phyloP scores from a whole-genome alignment of 2,888 invertebrate species.

The Carcina quercana region DNA sequence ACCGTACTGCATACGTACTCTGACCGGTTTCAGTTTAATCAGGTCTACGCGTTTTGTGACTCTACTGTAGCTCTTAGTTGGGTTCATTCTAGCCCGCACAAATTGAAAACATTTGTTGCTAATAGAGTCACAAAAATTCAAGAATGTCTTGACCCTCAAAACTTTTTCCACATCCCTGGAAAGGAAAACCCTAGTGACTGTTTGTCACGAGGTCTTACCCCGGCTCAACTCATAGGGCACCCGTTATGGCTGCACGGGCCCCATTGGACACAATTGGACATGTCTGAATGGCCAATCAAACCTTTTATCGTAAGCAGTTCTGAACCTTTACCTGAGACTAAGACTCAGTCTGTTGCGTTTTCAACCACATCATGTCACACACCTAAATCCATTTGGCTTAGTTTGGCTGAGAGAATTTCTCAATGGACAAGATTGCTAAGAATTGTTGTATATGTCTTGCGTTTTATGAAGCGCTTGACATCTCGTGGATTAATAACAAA shows the following conservation, averaged over 20 bases:
- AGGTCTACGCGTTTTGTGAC: slow-evolving; percentile 13
- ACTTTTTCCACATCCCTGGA: slow-evolving; percentile 4
- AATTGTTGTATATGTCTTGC: slow-evolving; percentile 1
- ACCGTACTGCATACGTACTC: not conserved
- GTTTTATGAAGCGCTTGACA: not conserved
- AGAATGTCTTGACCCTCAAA: slow-evolving; percentile 2
- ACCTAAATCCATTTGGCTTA: not conserved
- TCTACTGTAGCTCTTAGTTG: slow-evolving; percentile 11
- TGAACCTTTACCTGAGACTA: not conserved
- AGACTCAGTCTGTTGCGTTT: not conserved
- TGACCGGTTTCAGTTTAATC: too few relatives aligned
- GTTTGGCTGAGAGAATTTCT: not conserved
- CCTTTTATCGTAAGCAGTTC: not conserved
- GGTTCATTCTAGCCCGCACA: slow-evolving; percentile 11
- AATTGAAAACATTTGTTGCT: slow-evolving; percentile 13
- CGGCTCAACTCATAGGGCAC: slow-evolving; percentile 5
- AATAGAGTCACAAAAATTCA: slow-evolving; percentile 9
- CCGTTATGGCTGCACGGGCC: slow-evolving; percentile 7
- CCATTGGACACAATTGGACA: slow-evolving; percentile 1
- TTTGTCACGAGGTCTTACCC: slow-evolving; percentile 8
- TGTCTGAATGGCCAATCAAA: not conserved
- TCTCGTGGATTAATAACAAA: not conserved
- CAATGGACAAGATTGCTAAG: not conserved
- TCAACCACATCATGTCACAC: too few relatives aligned
- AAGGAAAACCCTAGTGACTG: slow-evolving; percentile 14